phyloP scores from a whole-genome alignment of 2,888 invertebrate species.

The Epinotia bilunana region DNA sequence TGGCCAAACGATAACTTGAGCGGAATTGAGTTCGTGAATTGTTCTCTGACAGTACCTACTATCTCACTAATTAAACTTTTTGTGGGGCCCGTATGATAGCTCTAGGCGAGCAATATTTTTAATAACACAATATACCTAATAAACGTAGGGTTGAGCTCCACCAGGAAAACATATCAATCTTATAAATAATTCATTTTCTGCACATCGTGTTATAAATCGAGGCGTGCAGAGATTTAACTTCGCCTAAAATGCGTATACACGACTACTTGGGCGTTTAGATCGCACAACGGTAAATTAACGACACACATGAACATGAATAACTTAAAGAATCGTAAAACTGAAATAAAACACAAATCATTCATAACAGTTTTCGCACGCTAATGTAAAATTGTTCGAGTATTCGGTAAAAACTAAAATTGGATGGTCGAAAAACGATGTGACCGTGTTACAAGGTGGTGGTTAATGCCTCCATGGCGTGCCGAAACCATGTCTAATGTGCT shows the following conservation, averaged over 20 bases:
- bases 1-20: conserved; percentile 43
- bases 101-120: background rate
- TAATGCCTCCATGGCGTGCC: conserved; percentile 81
- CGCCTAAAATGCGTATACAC: conserved; percentile 38
- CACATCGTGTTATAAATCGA: conserved; percentile 15
- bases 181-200: conserved; percentile 13
- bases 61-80: conserved; percentile 7
- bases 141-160: background rate
- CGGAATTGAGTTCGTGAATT: conserved; percentile 22
- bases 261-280: conserved; percentile 36
- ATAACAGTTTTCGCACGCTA: conserved; percentile 71
- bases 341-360: conserved; percentile 59
- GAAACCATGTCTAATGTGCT: conserved; percentile 76
- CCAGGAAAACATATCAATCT: background rate
- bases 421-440: conserved; percentile 76
- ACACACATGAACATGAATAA: conserved; percentile 45
- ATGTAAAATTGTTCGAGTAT: conserved; percentile 65
- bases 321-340: conserved; percentile 53
- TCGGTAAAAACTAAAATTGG: conserved; percentile 76
- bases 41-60: background rate
- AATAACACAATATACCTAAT: background rate
- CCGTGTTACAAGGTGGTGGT: conserved; percentile 76
- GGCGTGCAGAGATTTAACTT: conserved; percentile 26
- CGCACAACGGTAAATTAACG: conserved; percentile 63
- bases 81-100: background rate